phyloP scores from a whole-genome alignment of 2,113 vertebrate species.

The Sus scrofa region T2T-Sscrofa CM000822.6:34922001-34922500 shows the following conservation, averaged over 20 bases:
- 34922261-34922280: neutral
- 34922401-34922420: neutral
- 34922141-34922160: neutral
- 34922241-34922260: neutral
- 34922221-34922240: neutral
- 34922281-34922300: neutral
- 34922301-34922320: neutral
- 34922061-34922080: neutral
- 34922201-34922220: neutral
- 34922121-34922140: neutral
- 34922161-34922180: neutral
- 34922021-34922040: neutral
- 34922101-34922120: neutral
- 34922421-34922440: neutral
- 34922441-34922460: neutral
- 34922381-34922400: neutral
- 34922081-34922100: neutral
- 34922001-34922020: neutral
- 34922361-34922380: neutral
- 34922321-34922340: neutral
- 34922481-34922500: neutral
- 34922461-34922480: neutral
- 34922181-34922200: neutral
- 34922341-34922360: neutral
- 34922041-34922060: neutral